Percentiles rank a stretch among this genome's conserved stretches.
phyloP scores from a whole-genome alignment of 2,797 vertebrate genomes.

The Semotilus atromaculatus region DNA sequence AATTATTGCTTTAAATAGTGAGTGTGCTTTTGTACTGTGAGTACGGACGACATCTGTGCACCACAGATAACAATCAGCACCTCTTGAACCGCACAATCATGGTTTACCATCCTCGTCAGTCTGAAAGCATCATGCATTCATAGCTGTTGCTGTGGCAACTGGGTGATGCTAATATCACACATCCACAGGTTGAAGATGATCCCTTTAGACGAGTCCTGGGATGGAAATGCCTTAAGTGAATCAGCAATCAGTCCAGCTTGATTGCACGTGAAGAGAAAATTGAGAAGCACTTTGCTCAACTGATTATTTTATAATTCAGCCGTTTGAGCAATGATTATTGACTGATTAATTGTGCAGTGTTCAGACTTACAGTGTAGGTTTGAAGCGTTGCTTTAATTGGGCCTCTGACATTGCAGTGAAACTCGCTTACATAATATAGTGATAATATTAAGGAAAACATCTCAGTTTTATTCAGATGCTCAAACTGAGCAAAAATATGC shows the following conservation, averaged over 20 bases:
- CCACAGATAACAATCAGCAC: not conserved
- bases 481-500: not conserved
- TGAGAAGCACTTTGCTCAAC: not conserved
- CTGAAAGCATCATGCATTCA: not conserved
- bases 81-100: not conserved
- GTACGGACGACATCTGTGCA: not conserved
- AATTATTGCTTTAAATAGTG: not conserved
- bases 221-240: not conserved
- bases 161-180: slow-evolving; percentile 19
- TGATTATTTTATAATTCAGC: slow-evolving; percentile 13
- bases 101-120: not conserved
- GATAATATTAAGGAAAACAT: too few species aligned
- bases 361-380: slow-evolving; percentile 1
- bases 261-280: slow-evolving; percentile 16
- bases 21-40: too few species aligned
- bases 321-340: slow-evolving; percentile 1
- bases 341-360: slow-evolving; percentile 7
- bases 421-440: not conserved
- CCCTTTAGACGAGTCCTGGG: not conserved
- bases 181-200: slow-evolving; percentile 7
- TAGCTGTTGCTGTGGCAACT: slow-evolving; percentile 36
- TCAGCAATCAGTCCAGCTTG: slow-evolving; percentile 26
- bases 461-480: too few species aligned
- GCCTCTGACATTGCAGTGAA: not conserved
- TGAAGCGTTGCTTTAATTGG: not conserved